Evolutionary conservation across 2,113 vertebrate genomes (phyloP), one percentile per base, ranked within the genome.

Genomic region (Eptatretus burgeri): DNA sequence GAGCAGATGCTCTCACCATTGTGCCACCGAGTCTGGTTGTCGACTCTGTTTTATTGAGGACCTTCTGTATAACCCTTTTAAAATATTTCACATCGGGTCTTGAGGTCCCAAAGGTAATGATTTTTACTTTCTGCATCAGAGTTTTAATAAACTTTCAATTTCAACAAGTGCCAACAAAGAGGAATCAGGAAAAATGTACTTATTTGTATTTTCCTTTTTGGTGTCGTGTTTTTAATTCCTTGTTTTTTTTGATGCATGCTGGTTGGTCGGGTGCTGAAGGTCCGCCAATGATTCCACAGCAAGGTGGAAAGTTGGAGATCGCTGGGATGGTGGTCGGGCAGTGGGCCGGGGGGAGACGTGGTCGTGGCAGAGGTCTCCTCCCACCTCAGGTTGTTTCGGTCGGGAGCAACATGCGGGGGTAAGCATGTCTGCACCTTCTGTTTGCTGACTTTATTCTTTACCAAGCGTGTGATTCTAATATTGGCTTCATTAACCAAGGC

Each of bases 251-350:
- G 27, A 41, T 41, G 27, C 27, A 41, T 41, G 27, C 27, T 41
- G 27, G 27, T 41, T 41, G 27, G 27, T 41, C 27, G 27, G 27
- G 27, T 41, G 27, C 64, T 51, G 41, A 69, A 86, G 84, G 81
- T 65, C 75, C 86, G 66, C 83, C 85, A 76, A 79, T 82, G 65
- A 84, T 89, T 66, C 81, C 83, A 14, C 79, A 82, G 62, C 84
- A 89, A 72, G 84, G 84, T 71, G 84, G 84, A 68, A 87, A 89
- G 71, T 71, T 89, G 73, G 81, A 89, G 72, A 89, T 89, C 17
- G 84, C 84, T 8, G 83, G 83, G 49, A 89, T 86, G 84, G 84
- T 87, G 20, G 84, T 86, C 16, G 84, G 84, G 63, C 84, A 87
- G 70, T 89, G 84, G 84, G 83, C 84, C 17, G 84, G 83, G 64